Percentiles rank a stretch among this genome's conserved stretches.
Conservation (phyloP, 2,888 invertebrate genomes). For the Branchipolynoe longqiensis region DNA sequence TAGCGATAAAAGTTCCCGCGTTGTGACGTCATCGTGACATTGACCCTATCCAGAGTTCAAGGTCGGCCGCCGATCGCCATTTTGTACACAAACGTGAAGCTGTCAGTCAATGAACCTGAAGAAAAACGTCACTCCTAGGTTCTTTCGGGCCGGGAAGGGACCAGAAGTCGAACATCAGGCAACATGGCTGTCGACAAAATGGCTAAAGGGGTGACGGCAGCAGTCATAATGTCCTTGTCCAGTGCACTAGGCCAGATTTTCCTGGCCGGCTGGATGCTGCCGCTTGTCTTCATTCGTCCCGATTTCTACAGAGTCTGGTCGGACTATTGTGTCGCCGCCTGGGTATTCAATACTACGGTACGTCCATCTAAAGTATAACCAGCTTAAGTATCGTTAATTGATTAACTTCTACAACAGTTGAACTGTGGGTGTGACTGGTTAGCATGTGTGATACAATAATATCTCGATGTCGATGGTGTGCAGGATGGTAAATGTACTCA, state of each 20-base stretch:
- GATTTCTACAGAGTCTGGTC: slow-evolving; percentile 60
- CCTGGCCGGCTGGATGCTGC: slow-evolving; percentile 56
- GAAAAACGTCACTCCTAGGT: slow-evolving; percentile 22
- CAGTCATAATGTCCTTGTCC: slow-evolving; percentile 58
- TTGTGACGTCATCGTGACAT: slow-evolving; percentile 9
- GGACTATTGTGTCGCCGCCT: slow-evolving; percentile 60
- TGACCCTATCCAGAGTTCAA: background rate
- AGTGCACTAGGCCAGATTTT: slow-evolving; percentile 61
- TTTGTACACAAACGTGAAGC: slow-evolving; percentile 33
- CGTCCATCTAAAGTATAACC: too few species aligned
- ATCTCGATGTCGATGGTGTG: too few species aligned
- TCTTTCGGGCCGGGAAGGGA: slow-evolving; percentile 36
- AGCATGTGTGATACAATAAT: too few species aligned
- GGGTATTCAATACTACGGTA: slow-evolving; percentile 63
- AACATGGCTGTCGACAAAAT: slow-evolving; percentile 41
- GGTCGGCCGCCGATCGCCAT: slow-evolving; percentile 27
- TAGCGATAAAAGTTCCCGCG: background rate
- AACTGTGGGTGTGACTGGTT: too few species aligned
- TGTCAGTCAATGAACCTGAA: slow-evolving; percentile 27
- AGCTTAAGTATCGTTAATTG: too few species aligned
- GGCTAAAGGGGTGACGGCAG: slow-evolving; percentile 28
- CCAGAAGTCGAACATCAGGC: slow-evolving; percentile 20
- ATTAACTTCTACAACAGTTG: too few species aligned
- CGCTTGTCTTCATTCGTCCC: slow-evolving; percentile 61
- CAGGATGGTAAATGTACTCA: too few species aligned